Evolutionary conservation across 2,113 vertebrate genomes (phyloP), one percentile per base, ranked within the genome.

Genomic region (Notothenia coriiceps): DNA sequence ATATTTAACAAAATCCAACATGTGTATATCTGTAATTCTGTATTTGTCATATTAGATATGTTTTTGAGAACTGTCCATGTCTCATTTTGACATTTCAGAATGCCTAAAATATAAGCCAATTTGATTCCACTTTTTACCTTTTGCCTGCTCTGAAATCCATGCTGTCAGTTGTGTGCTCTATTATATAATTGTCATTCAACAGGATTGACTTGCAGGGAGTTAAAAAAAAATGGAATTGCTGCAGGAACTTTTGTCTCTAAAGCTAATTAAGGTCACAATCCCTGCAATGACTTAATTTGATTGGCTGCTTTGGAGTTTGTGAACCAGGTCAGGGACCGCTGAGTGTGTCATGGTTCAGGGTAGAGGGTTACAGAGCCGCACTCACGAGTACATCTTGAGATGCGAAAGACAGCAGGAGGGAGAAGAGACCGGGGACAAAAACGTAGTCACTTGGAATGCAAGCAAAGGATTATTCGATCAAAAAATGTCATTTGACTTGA

Each of bases 221-320:
- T 22, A 51, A 54, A 83, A 54, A 47, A 72, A 80, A 57, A 70
- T 17, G 50, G 57, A 77, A 3, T 20, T 54, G 64, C 72, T 54
- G 57, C 47, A 75, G 75, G 66, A 89, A 87, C 70, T 74, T 89
- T 75, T 79, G 69, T 77, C 82, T 81, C 80, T 72, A 33, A 49
- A 68, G 70, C 66, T 89, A 87, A 92, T 92, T 86, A 90, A 89
- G 90, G 88, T 92, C 91, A 84, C 79, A 79, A 84, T 88, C 82
- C 88, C 70, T 89, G 73, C 33, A 10, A 84, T 15, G 77, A 57
- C 56, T 73, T 68, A 6, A 74, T 88, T 79, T 91, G 85, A 93
- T 91, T 94, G 91, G 91, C 82, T 93, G 89, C 59, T 52, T 11
- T 55, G 50, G 79, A 50, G 74, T 64, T 88, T 88, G 74, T 83